Conservation (phyloP, 2,797 vertebrate genomes). For the Alcedo quadribrachys region DNA sequence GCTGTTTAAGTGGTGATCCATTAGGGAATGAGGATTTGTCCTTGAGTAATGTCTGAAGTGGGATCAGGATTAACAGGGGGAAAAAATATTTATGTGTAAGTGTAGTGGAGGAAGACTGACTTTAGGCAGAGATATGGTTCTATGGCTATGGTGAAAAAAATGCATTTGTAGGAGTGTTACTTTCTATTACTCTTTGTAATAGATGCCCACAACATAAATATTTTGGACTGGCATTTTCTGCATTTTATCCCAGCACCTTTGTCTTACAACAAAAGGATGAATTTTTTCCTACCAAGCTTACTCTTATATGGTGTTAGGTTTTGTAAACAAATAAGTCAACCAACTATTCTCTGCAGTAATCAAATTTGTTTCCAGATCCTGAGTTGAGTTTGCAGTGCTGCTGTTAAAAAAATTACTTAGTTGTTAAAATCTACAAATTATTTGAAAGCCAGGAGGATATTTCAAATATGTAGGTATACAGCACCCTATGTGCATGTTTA, state of each 20-base stretch:
- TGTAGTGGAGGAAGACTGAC: not conserved
- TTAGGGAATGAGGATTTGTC: not conserved
- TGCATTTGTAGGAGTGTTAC: not conserved
- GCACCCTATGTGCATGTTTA: not conserved
- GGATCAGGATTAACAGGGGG: not conserved
- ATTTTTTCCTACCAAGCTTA: not conserved
- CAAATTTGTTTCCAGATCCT: not conserved
- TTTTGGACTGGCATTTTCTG: not conserved
- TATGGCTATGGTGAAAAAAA: not conserved
- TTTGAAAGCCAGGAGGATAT: not conserved
- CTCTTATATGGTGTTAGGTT: not conserved
- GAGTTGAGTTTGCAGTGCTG: not conserved
- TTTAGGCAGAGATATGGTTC: not conserved
- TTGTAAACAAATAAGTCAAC: not conserved
- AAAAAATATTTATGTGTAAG: not conserved
- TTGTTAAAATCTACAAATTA: not conserved
- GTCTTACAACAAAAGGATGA: not conserved
- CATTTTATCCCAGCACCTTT: not conserved
- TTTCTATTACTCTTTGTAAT: not conserved
- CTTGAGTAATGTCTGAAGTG: not conserved
- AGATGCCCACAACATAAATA: not conserved
- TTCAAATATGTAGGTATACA: not conserved
- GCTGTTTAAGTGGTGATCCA: not conserved
- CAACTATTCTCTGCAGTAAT: not conserved
- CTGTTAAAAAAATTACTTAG: not conserved